Percentiles rank a stretch among this genome's conserved stretches.
phyloP scores from a whole-genome alignment of 37 sponge, comb jelly and placozoan genomes.

The Chondrosia reniformis region DNA sequence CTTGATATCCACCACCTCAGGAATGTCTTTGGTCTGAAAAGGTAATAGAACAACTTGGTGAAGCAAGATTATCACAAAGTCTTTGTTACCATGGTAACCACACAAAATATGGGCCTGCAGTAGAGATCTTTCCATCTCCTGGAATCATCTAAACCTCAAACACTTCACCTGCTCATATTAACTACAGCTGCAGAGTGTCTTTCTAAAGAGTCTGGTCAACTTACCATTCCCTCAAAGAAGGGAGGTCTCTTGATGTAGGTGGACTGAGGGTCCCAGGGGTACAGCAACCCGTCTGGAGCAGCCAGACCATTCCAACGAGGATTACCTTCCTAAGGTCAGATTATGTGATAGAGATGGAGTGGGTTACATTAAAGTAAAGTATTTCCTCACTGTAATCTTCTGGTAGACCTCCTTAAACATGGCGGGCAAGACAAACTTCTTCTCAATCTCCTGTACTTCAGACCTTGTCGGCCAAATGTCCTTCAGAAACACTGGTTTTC shows the following conservation, averaged over 20 bases:
- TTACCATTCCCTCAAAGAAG: conserved; percentile 81
- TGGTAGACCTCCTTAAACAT: conserved; percentile 89
- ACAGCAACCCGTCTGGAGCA: conserved; percentile 70
- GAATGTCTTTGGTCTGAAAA: conserved; percentile 39
- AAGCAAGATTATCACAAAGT: neutral
- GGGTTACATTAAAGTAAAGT: neutral
- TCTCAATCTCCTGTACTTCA: conserved; percentile 78
- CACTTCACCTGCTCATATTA: too few species aligned
- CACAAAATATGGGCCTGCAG: too few species aligned
- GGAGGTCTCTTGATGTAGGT: conserved; percentile 93
- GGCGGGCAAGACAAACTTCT: conserved; percentile 76
- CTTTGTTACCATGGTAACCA: neutral
- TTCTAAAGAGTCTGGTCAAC: neutral
- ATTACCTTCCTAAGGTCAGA: conserved; percentile 58
- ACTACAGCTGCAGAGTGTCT: too few species aligned
- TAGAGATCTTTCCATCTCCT: too few species aligned
- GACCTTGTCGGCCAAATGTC: conserved; percentile 91
- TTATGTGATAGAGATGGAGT: neutral
- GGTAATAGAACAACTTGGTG: neutral
- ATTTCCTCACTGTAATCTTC: conserved; percentile 41
- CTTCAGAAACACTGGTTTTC: conserved; percentile 70
- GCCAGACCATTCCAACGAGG: conserved; percentile 71
- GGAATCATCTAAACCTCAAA: too few species aligned
- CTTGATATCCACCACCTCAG: conserved; percentile 27
- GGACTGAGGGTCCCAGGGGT: conserved; percentile 80